Base-by-base conservation (phyloP, 2,797 vertebrate genomes). In the Catharus ustulatus region DNA sequence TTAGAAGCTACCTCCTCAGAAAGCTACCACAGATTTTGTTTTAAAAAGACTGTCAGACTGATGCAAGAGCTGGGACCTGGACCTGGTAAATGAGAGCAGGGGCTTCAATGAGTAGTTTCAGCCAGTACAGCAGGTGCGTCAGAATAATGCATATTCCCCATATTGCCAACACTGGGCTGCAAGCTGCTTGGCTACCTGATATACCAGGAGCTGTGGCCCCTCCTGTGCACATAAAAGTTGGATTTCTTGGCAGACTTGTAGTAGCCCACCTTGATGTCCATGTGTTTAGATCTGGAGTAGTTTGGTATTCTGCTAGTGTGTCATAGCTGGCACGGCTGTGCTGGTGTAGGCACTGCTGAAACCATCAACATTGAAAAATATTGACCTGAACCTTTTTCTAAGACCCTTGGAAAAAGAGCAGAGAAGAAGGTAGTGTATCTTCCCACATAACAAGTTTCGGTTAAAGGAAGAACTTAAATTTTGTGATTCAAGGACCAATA, bases 61-160 rank as follows among this genome's bases (percentile, higher is more conserved):
- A 59, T 36, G 42, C 45, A 85, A 49, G 72, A 89, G 13, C 9
- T 30, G 34, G 20, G 40, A 75, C 8, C 14, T 66, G 38, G 30
- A 86, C 18, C 9, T 42, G 27, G 6, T 81, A 59, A 57, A 75
- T 13, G 21, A 42, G 21, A 46, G n/a, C 36, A 40, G 59, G 69
- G 27, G 15, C 11, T 94, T 42, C 45, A 46, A 30, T 0, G 4
- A 24, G 34, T n/a, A 4, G 5, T 87, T 68, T 64, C 16, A 61
- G 2, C 11, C 52, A 29, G 40, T 24, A 24, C 10, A 73, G 36
- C 51, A 72, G 58, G n/a, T 20, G 17, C 22, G 23, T 55, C 19
- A 30, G 48, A n/a, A 48, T 20, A 82, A 46, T 0, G 2, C 5
- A 1, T 3, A 6, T 32, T 77, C 16, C 34, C 23, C 0, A 1